Base-by-base conservation (phyloP, 2,888 invertebrate species). In the Amiota minor region DNA sequence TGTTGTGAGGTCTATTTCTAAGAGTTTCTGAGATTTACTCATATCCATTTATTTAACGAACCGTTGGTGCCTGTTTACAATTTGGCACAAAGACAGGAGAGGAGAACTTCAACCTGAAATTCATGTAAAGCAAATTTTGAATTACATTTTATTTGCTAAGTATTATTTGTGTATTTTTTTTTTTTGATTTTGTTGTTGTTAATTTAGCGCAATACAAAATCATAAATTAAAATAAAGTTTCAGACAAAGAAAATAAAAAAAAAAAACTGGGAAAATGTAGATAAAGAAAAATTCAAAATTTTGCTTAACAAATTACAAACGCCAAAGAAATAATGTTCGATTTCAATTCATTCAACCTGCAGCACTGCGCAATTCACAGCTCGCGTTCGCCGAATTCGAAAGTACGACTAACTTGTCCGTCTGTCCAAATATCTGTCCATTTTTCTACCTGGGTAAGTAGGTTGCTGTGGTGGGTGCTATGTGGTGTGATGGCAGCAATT, bases 241-340 rank as follows among this genome's bases (percentile, higher is more conserved):
- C 46, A 35, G 50, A 70, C 20, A 73, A 65, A 61, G 45, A 62
- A 65, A 50, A 18, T 70, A 55, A 72, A 72, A 45, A 46, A 71
- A 70, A 71, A 74, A 78, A 76, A 80, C 74, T 79, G 78, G 75
- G 71, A 80, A 79, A 71, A 73, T n/a, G 70, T 55, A 61, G 72
- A 74, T 45, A 75, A 72, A 67, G 55, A 72, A 55, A 68, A 71
- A 67, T 11, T 67, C 12, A 61, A 67, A 64, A 67, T 11, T 68
- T 55, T 71, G 35, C 55, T 53, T 9, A 55, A 69, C 64, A 73
- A 75, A 70, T 59, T 45, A 56, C 47, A 46, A 45, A 62, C 73
- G 59, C 12, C 46, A 65, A 10, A 10, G 18, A 20, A 20, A 18
- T 59, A 59, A 59, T 59, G n/a, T 20, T 59, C 16, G n/a, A 9